Evolutionary conservation across 2,888 invertebrate genomes (phyloP).

Genomic region (Tholera decimalis): DNA sequence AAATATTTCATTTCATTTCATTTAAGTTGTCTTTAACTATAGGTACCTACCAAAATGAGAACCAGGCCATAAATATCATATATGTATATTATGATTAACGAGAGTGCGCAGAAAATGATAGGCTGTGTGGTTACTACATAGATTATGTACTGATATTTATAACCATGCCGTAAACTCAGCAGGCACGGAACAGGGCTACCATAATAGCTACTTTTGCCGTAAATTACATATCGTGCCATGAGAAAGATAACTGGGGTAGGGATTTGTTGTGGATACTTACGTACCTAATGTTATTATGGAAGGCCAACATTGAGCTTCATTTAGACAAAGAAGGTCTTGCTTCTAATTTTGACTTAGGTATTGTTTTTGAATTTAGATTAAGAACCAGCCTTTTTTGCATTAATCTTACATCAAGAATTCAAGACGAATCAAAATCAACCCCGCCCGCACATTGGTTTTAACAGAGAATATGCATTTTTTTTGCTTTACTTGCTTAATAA

Average conservation of each 20-base stretch:
- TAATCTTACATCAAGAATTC: too few relatives aligned
- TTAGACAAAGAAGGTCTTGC: background rate
- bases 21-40: too few relatives aligned
- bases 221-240: slow-evolving; percentile 21
- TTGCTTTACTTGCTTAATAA: too few relatives aligned
- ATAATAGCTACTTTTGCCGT: slow-evolving; percentile 30
- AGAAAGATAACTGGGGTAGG: background rate
- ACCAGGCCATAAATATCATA: too few relatives aligned
- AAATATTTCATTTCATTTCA: too few relatives aligned
- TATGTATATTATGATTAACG: background rate
- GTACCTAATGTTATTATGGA: background rate
- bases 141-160: slow-evolving; percentile 34
- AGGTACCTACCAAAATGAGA: too few relatives aligned
- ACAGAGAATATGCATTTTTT: too few relatives aligned
- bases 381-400: too few relatives aligned
- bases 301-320: background rate
- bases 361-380: too few relatives aligned
- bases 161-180: slow-evolving; percentile 21
- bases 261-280: background rate
- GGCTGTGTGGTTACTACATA: background rate
- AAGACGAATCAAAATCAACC: too few relatives aligned
- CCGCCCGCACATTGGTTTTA: too few relatives aligned
- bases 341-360: background rate
- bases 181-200: slow-evolving; percentile 37
- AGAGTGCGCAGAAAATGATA: background rate